Conservation (phyloP, 2,888 invertebrate genomes). For the Notocelia uddmanniana region DNA sequence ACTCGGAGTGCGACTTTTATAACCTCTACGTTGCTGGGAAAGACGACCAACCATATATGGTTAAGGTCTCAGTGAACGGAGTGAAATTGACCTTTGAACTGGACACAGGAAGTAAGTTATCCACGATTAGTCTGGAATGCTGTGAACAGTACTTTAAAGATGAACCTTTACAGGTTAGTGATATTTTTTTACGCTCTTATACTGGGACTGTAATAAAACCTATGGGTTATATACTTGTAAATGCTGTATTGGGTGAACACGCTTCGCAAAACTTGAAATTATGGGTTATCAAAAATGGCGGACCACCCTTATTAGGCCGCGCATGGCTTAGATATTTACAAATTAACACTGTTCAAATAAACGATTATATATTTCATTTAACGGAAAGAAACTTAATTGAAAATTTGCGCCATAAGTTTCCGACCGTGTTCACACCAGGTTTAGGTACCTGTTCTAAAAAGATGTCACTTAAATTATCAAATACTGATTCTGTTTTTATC, state of each 20-base stretch:
- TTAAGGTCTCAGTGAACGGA: background rate
- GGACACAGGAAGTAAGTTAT: constrained; percentile 23
- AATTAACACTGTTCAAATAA: background rate
- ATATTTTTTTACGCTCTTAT: background rate
- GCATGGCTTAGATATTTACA: background rate
- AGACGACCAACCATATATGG: background rate
- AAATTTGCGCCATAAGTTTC: background rate
- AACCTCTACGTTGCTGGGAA: background rate
- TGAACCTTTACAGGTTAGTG: background rate
- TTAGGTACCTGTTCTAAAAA: background rate
- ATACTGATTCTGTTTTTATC: constrained; percentile 1
- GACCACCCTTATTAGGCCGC: background rate
- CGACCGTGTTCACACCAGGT: background rate
- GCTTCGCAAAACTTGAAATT: background rate
- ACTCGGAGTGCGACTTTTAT: background rate
- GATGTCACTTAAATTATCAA: background rate
- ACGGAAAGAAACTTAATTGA: background rate
- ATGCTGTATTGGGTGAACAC: constrained; percentile 18
- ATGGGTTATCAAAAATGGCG: background rate
- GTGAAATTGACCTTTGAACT: constrained; percentile 9
- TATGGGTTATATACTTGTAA: background rate
- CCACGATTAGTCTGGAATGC: constrained; percentile 13
- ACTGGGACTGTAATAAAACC: background rate
- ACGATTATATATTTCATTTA: background rate
- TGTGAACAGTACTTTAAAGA: background rate